Percentiles rank a stretch among this genome's conserved stretches.
Evolutionary conservation across 2,113 vertebrate species (phyloP).

Genomic region (Melospiza melodia): DNA sequence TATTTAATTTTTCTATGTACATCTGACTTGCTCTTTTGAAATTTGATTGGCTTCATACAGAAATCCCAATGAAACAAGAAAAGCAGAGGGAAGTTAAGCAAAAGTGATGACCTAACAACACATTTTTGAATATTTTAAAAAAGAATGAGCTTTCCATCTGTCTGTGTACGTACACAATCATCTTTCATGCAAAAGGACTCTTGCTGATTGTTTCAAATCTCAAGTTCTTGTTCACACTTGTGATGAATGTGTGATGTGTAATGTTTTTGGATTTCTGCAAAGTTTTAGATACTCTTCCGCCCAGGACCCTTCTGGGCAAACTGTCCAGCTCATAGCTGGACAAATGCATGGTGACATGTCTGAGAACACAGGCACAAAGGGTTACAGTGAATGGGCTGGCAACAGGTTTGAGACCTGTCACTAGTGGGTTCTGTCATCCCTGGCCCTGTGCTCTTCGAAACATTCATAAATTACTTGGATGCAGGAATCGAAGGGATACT

Average conservation of each 20-base stretch:
- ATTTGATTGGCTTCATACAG: background rate
- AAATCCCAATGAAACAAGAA: background rate
- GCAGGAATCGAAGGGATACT: background rate
- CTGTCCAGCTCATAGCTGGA: background rate
- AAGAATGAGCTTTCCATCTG: background rate
- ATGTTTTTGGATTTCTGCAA: background rate
- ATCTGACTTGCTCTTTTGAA: background rate
- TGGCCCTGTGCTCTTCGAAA: background rate
- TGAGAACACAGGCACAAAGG: background rate
- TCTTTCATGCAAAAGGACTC: background rate
- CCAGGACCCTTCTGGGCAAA: background rate
- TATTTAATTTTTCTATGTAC: background rate
- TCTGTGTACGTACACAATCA: background rate
- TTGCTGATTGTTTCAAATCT: background rate
- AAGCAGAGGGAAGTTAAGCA: background rate
- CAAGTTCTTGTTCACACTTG: background rate
- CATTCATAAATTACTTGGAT: background rate
- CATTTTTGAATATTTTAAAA: background rate
- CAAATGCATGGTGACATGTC: accelerated
- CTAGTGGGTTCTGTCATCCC: background rate
- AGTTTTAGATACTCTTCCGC: background rate
- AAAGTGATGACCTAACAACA: background rate
- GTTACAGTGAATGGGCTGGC: background rate
- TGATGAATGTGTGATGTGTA: no score
- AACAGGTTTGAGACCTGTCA: background rate